These are phyloP conservation scores for Acanthurus lineatus DNA, from an alignment of 2,797 vertebrate species.

Conservation along the genomic window DNA sequence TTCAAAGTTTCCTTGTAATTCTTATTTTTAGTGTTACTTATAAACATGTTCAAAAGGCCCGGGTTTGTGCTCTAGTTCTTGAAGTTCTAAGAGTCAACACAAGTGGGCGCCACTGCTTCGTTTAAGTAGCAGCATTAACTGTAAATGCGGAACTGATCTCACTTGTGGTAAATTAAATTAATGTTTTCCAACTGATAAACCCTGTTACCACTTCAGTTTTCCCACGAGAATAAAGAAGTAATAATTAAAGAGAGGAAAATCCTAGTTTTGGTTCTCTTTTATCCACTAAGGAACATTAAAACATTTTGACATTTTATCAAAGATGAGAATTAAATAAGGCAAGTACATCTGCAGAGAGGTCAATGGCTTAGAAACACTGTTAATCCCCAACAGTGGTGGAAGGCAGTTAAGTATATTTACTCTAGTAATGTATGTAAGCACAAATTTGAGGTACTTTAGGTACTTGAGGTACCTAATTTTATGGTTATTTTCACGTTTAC, in stretches of 20 bases:
- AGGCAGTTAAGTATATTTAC: neutral
- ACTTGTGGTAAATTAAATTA: neutral
- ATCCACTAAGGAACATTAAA: no score
- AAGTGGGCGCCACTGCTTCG: constrained; percentile 29
- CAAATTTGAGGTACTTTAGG: neutral
- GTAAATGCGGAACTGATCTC: neutral
- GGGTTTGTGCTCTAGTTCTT: constrained; percentile 1
- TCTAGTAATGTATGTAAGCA: no score
- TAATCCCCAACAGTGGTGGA: neutral
- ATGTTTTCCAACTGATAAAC: neutral
- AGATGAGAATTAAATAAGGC: neutral
- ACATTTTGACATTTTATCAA: no score
- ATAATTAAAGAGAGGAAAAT: neutral
- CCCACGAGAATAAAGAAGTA: neutral
- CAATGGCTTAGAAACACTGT: neutral
- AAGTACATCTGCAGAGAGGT: no score
- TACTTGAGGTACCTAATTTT: neutral
- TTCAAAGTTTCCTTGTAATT: neutral
- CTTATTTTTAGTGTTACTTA: neutral
- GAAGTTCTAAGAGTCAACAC: constrained; percentile 28
- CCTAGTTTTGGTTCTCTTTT: neutral
- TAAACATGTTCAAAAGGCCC: no score
- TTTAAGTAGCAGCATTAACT: no score
- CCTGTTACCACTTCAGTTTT: neutral
- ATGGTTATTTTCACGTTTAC: neutral